Conservation (phyloP, 2,888 invertebrate species). For the Diaphora mendica region DNA sequence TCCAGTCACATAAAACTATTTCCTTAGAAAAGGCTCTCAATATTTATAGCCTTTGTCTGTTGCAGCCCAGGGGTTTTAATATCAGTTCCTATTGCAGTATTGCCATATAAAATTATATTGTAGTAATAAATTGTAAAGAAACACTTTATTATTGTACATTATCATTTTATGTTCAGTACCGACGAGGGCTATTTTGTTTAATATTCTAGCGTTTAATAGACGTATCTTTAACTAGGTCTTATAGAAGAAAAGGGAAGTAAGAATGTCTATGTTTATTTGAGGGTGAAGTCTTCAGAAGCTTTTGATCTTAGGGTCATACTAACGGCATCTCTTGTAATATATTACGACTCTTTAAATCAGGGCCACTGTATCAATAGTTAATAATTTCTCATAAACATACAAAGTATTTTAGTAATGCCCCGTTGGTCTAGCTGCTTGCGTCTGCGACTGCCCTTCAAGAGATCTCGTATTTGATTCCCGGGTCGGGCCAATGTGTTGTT, state of each 20-base stretch:
- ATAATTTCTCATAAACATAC: too few relatives aligned
- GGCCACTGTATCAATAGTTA: too few relatives aligned
- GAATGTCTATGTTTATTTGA: neutral
- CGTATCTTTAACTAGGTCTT: neutral
- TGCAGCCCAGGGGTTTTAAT: constrained; percentile 41
- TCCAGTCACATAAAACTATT: constrained; percentile 30
- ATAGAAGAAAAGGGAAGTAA: neutral
- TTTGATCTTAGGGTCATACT: neutral
- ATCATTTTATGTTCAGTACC: constrained; percentile 20
- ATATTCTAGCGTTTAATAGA: constrained; percentile 12
- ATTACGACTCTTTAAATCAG: too few relatives aligned
- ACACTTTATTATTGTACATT: constrained; percentile 35
- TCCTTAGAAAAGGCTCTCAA: constrained; percentile 17
- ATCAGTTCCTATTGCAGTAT: constrained; percentile 41
- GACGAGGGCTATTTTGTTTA: constrained; percentile 14
- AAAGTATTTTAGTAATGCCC: too few relatives aligned
- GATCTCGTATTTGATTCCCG: too few relatives aligned
- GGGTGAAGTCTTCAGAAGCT: neutral
- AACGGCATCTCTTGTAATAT: too few relatives aligned
- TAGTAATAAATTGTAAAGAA: constrained; percentile 43
- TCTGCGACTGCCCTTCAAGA: too few relatives aligned
- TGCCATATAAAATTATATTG: constrained; percentile 41
- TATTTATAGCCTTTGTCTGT: constrained; percentile 37
- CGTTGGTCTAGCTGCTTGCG: too few relatives aligned
- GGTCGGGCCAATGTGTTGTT: too few relatives aligned